Conservation (phyloP, 2,888 invertebrate species). For the Ametastegia equiseti region DNA sequence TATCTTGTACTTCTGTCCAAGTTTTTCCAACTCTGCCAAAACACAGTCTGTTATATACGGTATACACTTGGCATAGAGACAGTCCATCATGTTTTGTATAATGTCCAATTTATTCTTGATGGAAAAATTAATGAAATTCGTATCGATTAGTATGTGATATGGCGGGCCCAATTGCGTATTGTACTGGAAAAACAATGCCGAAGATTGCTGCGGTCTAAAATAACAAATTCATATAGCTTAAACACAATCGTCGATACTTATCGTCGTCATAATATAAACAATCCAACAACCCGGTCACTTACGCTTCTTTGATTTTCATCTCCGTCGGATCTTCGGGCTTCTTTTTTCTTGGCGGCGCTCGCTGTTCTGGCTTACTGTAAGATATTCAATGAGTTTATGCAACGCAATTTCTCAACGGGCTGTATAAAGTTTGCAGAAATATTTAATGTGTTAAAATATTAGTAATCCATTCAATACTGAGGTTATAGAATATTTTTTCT, state of each 20-base stretch:
- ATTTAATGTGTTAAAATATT: no score
- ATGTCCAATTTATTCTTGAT: slow-evolving; percentile 99
- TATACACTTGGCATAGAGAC: slow-evolving; percentile 98
- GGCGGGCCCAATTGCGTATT: slow-evolving; percentile 99
- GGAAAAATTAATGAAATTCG: slow-evolving; percentile 99
- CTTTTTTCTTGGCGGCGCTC: slow-evolving; percentile 82
- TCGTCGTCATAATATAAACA: slow-evolving; percentile 36
- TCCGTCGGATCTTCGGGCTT: slow-evolving; percentile 85
- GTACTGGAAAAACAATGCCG: slow-evolving; percentile 98
- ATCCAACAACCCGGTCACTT: slow-evolving; percentile 64
- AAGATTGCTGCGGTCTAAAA: slow-evolving; percentile 86
- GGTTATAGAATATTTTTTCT: no score
- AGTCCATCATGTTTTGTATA: slow-evolving; percentile 99
- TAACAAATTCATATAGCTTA: neutral
- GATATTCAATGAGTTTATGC: neutral
- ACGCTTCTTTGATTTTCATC: slow-evolving; percentile 87
- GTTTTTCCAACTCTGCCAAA: slow-evolving; percentile 96
- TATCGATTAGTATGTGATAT: slow-evolving; percentile 96
- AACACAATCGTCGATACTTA: slow-evolving; percentile 10
- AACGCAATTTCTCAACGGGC: no score
- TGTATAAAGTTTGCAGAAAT: no score
- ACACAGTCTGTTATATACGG: slow-evolving; percentile 99
- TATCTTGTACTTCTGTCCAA: slow-evolving; percentile 96
- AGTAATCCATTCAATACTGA: no score
- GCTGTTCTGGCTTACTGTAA: slow-evolving; percentile 82